Conservation (phyloP, 2,113 vertebrate species). For the Zapus hudsonius region DNA sequence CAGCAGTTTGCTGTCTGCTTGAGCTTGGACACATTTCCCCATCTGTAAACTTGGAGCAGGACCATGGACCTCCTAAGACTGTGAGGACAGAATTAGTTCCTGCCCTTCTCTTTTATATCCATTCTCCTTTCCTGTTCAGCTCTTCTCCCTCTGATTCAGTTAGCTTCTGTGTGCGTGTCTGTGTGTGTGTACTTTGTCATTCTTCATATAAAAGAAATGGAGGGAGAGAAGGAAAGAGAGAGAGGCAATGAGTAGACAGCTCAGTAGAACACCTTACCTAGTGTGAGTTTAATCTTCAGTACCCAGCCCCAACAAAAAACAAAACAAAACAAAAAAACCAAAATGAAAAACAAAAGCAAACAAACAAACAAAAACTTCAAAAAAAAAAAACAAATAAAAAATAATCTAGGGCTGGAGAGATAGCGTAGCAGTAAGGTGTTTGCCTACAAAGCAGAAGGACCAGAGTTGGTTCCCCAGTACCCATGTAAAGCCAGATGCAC, state of each 20-base stretch:
- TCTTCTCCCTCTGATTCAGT: background rate
- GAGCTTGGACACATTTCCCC: background rate
- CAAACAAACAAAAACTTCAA: background rate
- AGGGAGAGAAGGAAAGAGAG: rapidly evolving
- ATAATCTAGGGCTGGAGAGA: too few species aligned
- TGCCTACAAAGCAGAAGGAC: too few species aligned
- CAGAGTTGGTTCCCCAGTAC: too few species aligned
- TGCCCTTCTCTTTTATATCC: background rate
- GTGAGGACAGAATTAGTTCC: background rate
- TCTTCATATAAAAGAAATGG: background rate
- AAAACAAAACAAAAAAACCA: background rate
- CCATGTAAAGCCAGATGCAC: too few species aligned
- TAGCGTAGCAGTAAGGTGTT: too few species aligned
- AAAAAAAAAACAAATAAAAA: background rate
- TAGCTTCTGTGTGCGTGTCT: background rate
- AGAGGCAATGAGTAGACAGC: too few species aligned
- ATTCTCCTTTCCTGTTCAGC: background rate
- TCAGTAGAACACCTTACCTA: background rate
- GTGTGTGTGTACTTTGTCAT: background rate
- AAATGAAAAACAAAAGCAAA: background rate
- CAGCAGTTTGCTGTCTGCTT: background rate
- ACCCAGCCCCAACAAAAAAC: background rate
- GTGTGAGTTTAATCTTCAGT: background rate
- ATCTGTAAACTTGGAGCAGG: background rate
- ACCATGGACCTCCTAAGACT: background rate